Evolutionary conservation across 2,888 invertebrate genomes (phyloP), one percentile per base, ranked within the genome.

Genomic region (Leptopilina syphax): DNA sequence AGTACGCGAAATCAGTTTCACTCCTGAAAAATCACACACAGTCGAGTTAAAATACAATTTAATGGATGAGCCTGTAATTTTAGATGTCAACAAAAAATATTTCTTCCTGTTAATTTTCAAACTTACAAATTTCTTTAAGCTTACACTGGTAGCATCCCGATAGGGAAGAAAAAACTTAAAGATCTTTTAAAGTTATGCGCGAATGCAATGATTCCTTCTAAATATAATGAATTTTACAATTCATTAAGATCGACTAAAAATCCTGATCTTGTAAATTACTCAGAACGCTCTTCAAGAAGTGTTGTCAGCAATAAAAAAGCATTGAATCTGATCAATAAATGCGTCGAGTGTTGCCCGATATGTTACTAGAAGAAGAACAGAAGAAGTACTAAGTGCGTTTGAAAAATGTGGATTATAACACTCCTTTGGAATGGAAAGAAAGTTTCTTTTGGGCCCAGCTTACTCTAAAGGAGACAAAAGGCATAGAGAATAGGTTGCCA

Each of bases 141-240:
- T 5, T 65, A 65, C 65, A 27, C n/a, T 18, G 24, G 24, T 65
- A 3, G 18, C n/a, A 41, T 44, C 34, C 66, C 41, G 5, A 41
- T 66, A 5, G 44, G 44, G 13, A 66, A 66, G n/a, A n/a, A 34
- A n/a, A 66, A 66, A 66, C 66, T 66, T 7, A 3, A 66, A 66
- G 66, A 66, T 66, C 27, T 65, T 8, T 12, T 34, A 4, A 66
- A 13, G 12, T 27, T 41, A 0, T 34, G 24, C 6, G 12, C 10
- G 10, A 27, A 6, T 0, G 65, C 34, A 12, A 27, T 34, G 13
- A 65, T 34, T 27, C 27, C 12, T 7, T 65, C 65, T 10, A 65
- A 10, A 12, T 27, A 34, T 27, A 34, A 65, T 4, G 24, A 24
- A 12, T 65, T 65, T 34, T 34, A 66, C 27, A 27, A 66, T 8